A percentile compares a stretch with the other conserved stretches of the same genome.
phyloP scores from a whole-genome alignment of 2,113 vertebrate genomes.

The Noctilio leporinus region DNA sequence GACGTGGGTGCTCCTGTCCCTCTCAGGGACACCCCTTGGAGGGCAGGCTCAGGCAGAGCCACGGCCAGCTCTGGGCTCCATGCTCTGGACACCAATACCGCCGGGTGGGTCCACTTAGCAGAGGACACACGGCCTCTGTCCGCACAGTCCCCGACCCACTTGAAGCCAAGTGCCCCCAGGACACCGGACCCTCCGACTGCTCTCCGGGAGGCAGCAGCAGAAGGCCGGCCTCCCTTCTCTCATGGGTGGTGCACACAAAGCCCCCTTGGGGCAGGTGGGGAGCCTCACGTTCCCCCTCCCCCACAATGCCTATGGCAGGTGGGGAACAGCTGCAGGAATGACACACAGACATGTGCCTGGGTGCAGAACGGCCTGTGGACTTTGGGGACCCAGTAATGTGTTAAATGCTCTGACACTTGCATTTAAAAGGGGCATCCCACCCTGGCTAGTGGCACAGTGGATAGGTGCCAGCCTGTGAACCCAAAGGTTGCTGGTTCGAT shows the following conservation, averaged over 20 bases:
- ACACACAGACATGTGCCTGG: fast-evolving
- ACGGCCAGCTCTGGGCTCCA: neutral
- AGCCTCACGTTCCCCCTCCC: no score
- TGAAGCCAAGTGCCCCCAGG: neutral
- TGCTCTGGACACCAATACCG: neutral
- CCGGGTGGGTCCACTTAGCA: neutral
- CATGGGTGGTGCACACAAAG: fast-evolving
- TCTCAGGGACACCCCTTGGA: fast-evolving
- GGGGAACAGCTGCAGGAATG: neutral
- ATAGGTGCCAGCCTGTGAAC: no score
- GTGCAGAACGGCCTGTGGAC: no score
- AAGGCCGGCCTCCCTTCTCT: neutral
- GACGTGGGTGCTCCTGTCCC: neutral
- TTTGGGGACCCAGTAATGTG: no score
- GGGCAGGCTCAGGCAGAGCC: neutral
- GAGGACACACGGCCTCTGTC: fast-evolving
- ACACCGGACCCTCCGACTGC: neutral
- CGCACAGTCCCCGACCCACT: neutral
- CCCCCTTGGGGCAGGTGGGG: no score
- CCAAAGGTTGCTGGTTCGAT: no score
- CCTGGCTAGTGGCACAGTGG: no score
- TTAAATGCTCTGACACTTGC: fast-evolving
- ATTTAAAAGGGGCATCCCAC: fast-evolving
- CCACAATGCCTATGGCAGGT: no score
- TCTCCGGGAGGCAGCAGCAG: neutral